These are phyloP conservation scores for Wasmannia auropunctata DNA, from an alignment of 1,140 invertebrate genomes.

Conservation along the genomic window DNA sequence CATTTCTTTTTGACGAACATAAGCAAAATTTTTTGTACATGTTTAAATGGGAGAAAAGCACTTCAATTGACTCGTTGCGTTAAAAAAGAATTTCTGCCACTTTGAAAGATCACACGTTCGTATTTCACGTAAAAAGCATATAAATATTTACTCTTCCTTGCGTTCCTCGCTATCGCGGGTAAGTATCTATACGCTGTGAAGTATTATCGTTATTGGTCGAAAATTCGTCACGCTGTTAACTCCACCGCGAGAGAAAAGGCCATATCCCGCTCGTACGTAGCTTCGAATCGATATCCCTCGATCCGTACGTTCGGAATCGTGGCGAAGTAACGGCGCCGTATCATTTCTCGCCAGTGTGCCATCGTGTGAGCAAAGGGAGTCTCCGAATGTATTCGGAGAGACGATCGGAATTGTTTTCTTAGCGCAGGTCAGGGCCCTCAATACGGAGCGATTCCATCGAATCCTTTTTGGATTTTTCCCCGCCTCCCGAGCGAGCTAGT, in stretches of 20 bases:
- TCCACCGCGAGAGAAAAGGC: background rate
- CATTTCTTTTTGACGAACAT: background rate
- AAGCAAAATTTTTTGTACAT: conserved; percentile 31
- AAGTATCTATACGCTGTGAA: conserved; percentile 35
- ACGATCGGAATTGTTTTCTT: conserved; percentile 62
- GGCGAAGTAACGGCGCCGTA: conserved; percentile 16
- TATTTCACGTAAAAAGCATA: conserved; percentile 36
- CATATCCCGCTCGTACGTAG: background rate
- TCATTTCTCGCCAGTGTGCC: conserved; percentile 28
- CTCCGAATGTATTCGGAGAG: conserved; percentile 43
- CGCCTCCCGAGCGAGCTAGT: background rate
- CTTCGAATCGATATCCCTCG: conserved; percentile 28
- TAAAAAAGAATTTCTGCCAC: background rate
- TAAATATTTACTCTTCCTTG: conserved; percentile 51
- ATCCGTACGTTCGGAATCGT: background rate
- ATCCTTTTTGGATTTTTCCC: conserved; percentile 47
- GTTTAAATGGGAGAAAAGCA: conserved; percentile 18
- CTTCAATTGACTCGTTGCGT: conserved; percentile 18
- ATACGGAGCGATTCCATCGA: conserved; percentile 42
- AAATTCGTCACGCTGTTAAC: conserved; percentile 41
- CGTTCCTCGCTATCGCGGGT: background rate
- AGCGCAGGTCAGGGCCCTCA: conserved; percentile 16
- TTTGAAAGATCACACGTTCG: background rate
- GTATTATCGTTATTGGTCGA: conserved; percentile 33
- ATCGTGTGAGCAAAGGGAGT: conserved; percentile 11